These are phyloP conservation scores for Chloromyia formosa DNA, from an alignment of 2,888 invertebrate species.

Conservation along the genomic window DNA sequence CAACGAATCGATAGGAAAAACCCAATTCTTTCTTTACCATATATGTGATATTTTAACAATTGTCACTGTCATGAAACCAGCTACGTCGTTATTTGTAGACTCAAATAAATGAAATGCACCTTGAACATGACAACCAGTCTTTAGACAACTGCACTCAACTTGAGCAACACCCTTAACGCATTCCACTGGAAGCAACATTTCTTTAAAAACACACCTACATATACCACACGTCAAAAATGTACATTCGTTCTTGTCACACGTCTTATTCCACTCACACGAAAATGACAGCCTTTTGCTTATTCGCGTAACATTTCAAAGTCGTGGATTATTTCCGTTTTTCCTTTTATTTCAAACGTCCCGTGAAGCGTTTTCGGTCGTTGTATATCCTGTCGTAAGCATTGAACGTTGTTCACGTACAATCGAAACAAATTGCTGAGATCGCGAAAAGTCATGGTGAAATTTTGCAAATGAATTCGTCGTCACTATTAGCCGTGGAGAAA, in stretches of 20 bases:
- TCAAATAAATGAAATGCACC: too few species aligned
- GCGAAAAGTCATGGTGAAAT: constrained; percentile 40
- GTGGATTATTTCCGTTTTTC: constrained; percentile 27
- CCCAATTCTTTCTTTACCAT: too few species aligned
- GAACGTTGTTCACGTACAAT: not conserved
- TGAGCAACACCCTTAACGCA: not conserved
- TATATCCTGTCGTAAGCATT: not conserved
- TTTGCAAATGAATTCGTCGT: constrained; percentile 44
- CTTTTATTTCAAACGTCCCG: constrained; percentile 19
- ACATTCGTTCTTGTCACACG: constrained; percentile 33
- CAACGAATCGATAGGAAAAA: too few species aligned
- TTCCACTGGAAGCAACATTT: not conserved
- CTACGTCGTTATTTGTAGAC: too few species aligned
- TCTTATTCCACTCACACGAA: constrained; percentile 23
- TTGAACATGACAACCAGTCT: too few species aligned
- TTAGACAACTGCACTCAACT: too few species aligned
- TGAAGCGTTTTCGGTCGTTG: not conserved
- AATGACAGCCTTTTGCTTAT: constrained; percentile 24
- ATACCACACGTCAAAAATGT: constrained; percentile 20
- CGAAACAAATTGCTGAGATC: constrained; percentile 9
- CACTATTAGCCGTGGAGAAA: not conserved
- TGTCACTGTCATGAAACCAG: too few species aligned
- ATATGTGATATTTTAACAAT: too few species aligned
- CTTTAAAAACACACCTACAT: constrained; percentile 1
- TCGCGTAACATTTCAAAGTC: not conserved